Evolutionary conservation across 2,888 invertebrate genomes (phyloP).

Genomic region (Aleiodes alternator): DNA sequence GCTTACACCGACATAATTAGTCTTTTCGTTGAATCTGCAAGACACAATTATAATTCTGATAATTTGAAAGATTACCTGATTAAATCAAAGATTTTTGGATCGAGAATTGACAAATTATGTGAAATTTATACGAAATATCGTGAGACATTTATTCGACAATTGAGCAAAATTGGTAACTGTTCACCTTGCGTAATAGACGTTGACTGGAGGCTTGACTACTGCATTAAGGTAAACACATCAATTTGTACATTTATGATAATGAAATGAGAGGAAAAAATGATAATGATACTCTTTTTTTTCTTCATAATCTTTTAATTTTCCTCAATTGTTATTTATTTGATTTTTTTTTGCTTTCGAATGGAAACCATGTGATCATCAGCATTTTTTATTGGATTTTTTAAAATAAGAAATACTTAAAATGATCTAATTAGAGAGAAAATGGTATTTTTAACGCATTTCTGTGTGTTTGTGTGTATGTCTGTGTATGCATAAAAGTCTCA

Average conservation of each 20-base stretch:
- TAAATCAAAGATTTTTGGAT: slow-evolving; percentile 56
- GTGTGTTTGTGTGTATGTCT: too few relatives aligned
- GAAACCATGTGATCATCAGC: too few relatives aligned
- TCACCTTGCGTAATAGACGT: slow-evolving; percentile 69
- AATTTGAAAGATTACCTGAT: slow-evolving; percentile 59
- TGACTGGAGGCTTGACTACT: slow-evolving; percentile 72
- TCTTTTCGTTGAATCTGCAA: slow-evolving; percentile 66
- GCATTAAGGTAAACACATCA: slow-evolving; percentile 66
- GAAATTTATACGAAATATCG: slow-evolving; percentile 61
- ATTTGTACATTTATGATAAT: slow-evolving; percentile 10
- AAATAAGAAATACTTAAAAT: too few relatives aligned
- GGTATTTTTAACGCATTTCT: too few relatives aligned
- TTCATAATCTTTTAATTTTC: slow-evolving; percentile 34
- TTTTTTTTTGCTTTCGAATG: not conserved
- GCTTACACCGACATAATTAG: slow-evolving; percentile 64
- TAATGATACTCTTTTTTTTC: not conserved
- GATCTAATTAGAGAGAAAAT: too few relatives aligned
- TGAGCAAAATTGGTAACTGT: slow-evolving; percentile 65
- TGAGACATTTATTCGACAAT: slow-evolving; percentile 59
- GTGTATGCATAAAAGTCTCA: too few relatives aligned
- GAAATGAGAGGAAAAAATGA: not conserved
- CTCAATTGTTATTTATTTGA: not conserved
- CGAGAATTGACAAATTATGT: slow-evolving; percentile 63
- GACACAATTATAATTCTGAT: slow-evolving; percentile 63
- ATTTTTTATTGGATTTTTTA: too few relatives aligned